phyloP scores from a whole-genome alignment of 2,888 invertebrate species.

The Stictocephala bisonia region DNA sequence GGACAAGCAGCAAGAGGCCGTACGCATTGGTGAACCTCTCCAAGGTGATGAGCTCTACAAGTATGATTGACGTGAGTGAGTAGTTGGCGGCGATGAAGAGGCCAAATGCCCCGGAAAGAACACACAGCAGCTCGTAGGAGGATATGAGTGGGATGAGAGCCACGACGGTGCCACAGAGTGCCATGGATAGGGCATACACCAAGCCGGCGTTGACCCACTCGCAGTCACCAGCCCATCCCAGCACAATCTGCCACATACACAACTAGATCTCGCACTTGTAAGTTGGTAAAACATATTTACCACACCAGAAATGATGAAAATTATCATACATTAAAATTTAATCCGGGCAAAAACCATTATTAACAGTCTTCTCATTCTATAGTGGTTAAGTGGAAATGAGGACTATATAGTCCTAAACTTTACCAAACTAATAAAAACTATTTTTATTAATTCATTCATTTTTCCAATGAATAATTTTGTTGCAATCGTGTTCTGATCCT shows the following conservation, averaged over 20 bases:
- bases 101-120: conserved; percentile 83
- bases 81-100: conserved; percentile 93
- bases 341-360: too few species aligned
- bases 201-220: conserved; percentile 79
- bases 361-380: too few species aligned
- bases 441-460: too few species aligned
- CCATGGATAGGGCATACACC: conserved; percentile 86
- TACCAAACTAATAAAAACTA: too few species aligned
- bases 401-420: too few species aligned
- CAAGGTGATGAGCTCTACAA: conserved; percentile 89
- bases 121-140: conserved; percentile 71
- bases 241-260: conserved; percentile 71
- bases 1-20: conserved; percentile 86
- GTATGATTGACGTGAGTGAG: conserved; percentile 88
- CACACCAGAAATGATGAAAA: too few species aligned
- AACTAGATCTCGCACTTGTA: too few species aligned
- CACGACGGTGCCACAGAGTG: conserved; percentile 75
- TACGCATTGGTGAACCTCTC: conserved; percentile 93
- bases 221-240: conserved; percentile 90
- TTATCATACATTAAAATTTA: too few species aligned
- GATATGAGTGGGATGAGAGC: conserved; percentile 73
- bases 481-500: too few species aligned
- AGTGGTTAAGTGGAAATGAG: too few species aligned
- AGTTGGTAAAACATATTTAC: too few species aligned
- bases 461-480: too few species aligned